Percentiles rank a stretch among this genome's conserved stretches.
Evolutionary conservation across 2,797 vertebrate genomes (phyloP).

Genomic region (Mareca strepera): DNA sequence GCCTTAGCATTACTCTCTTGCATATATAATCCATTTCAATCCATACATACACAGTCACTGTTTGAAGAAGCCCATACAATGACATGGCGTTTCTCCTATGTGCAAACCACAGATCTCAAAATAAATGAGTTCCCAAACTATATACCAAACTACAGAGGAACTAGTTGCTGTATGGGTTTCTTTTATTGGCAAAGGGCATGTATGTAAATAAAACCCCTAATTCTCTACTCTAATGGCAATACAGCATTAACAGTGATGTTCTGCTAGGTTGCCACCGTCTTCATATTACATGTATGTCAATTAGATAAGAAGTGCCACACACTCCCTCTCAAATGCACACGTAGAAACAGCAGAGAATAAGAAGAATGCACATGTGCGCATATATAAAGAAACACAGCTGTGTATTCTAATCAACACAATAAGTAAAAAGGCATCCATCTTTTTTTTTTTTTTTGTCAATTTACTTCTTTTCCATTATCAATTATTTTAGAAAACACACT

Average conservation of each 20-base stretch:
- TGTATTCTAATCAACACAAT: not conserved
- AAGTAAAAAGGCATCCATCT: not conserved
- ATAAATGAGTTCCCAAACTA: not conserved
- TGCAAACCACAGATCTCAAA: not conserved
- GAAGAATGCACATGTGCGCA: not conserved
- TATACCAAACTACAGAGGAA: not conserved
- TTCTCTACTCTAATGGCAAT: not conserved
- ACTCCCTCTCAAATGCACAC: not conserved
- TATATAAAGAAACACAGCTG: not conserved
- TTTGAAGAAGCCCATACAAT: not conserved
- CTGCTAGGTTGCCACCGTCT: not conserved
- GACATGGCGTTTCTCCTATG: not conserved
- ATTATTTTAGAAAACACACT: not conserved
- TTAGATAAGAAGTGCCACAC: not conserved
- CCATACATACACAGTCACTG: not conserved
- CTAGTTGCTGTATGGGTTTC: not conserved
- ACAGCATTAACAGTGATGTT: not conserved
- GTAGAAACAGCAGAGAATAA: not conserved
- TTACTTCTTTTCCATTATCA: not conserved
- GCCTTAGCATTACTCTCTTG: not conserved
- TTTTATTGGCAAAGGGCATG: not conserved
- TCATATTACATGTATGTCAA: not conserved
- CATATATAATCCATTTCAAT: not conserved
- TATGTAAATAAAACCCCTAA: not conserved
- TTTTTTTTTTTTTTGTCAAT: not conserved